Base-by-base conservation (phyloP, 2,797 vertebrate species). In the Chrysocyon brachyurus region DNA sequence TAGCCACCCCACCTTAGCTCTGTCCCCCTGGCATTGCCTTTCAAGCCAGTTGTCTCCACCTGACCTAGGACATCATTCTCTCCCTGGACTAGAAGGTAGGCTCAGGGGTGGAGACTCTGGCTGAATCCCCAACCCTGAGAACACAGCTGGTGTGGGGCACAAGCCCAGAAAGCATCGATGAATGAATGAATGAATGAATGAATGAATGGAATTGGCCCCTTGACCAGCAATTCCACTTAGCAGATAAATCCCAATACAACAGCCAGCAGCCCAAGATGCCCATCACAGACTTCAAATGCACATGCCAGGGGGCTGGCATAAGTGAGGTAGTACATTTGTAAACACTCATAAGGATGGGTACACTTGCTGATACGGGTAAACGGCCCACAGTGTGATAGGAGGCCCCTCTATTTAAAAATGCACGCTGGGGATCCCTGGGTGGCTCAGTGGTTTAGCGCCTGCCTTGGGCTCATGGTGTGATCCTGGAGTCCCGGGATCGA, bases 111-210 rank as follows among this genome's bases (percentile, higher is more conserved):
- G 2, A 61, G 86, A 16, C 31, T 17, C 40, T 54, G 54, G 26
- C 5, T 36, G 21, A 1, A 31, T 11, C 49, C 40, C 70, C 36
- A 33, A 11, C 15, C 21, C 70, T 12, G 4, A 21, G 26, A 33
- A 17, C 11, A 28, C 10, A 1, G 78, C 66, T 9, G 28, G 87
- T 36, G 0, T 2, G 2, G 0, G 15, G 40, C n/a, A 21, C 10
- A 9, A 70, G 12, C 61, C 66, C 46, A 24, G 63, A 68, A 78
- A 70, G 52, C 24, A 10, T 33, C 21, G 12, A 46, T 24, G 12
- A 40, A 46, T 26, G 63, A n/a, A 63, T 31, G 70, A 7, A 1
- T 21, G 40, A 10, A 61, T 26, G 40, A 49, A 19, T 5, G 57
- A 26, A 57, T 57, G 36, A 82, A 56, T 12, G 46, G 26, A 15